Evolutionary conservation across 2,888 invertebrate species (phyloP).

Genomic region (Catocala fraxini): DNA sequence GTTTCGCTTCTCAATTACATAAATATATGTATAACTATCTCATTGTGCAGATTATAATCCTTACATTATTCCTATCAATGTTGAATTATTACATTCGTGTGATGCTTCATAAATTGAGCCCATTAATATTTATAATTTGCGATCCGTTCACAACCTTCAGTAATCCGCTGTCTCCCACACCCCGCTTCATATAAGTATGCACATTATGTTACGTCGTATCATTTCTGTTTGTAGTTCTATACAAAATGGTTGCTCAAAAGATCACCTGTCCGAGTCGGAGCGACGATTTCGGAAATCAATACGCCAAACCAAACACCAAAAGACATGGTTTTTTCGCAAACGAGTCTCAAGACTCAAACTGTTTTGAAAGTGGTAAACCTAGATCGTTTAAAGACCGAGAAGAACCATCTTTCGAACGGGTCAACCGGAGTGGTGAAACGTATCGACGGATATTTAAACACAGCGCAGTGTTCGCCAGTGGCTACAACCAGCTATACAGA

Average conservation of each 20-base stretch:
- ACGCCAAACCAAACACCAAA: conserved; percentile 79
- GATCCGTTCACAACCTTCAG: conserved; percentile 34
- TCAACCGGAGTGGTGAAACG: conserved; percentile 70
- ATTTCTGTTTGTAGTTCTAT: conserved; percentile 88
- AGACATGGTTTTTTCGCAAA: conserved; percentile 87
- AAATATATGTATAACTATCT: conserved; percentile 25
- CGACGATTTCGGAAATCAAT: conserved; percentile 83
- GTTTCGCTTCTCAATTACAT: conserved; percentile 18
- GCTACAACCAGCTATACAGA: conserved; percentile 77
- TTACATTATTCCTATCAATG: conserved; percentile 26
- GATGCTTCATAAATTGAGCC: conserved; percentile 28
- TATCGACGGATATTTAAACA: conserved; percentile 67
- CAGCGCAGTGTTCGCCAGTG: conserved; percentile 62
- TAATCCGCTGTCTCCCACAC: conserved; percentile 44
- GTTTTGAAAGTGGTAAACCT: conserved; percentile 86
- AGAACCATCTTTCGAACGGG: conserved; percentile 77
- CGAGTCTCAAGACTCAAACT: conserved; percentile 83
- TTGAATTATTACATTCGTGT: conserved; percentile 29
- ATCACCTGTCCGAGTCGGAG: conserved; percentile 85
- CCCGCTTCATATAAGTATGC: conserved; percentile 80
- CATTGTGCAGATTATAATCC: conserved; percentile 28
- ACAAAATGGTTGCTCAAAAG: conserved; percentile 87
- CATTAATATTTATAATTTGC: conserved; percentile 46
- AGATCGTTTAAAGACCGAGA: conserved; percentile 84
- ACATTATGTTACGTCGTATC: conserved; percentile 87